Evolutionary conservation across 2,797 vertebrate genomes (phyloP).

Genomic region (Astyanax mexicanus): DNA sequence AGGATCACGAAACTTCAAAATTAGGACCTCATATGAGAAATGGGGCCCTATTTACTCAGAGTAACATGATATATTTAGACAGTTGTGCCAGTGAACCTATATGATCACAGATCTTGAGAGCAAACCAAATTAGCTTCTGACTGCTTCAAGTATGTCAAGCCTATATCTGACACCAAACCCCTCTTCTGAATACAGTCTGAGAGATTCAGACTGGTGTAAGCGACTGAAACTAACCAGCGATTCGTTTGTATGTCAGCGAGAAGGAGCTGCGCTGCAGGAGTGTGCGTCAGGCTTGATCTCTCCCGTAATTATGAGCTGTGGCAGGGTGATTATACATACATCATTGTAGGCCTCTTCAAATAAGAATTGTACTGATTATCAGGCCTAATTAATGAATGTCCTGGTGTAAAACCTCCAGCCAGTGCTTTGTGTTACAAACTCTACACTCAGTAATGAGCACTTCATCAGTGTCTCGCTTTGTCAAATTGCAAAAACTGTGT

Average conservation of each 20-base stretch:
- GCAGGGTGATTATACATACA: slow-evolving; percentile 44
- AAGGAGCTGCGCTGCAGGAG: slow-evolving; percentile 14
- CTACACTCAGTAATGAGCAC: slow-evolving; percentile 37
- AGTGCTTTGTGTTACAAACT: slow-evolving; percentile 30
- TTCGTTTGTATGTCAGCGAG: not conserved
- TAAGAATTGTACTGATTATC: slow-evolving; percentile 50
- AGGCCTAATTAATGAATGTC: slow-evolving; percentile 53
- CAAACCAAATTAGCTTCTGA: not conserved
- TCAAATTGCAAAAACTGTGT: slow-evolving; percentile 48
- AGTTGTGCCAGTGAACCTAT: slow-evolving; percentile 13
- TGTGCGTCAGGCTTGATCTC: slow-evolving; percentile 36
- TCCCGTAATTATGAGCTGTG: slow-evolving; percentile 34
- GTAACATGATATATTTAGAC: slow-evolving; percentile 23
- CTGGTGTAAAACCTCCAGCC: slow-evolving; percentile 44
- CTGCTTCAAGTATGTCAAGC: slow-evolving; percentile 7
- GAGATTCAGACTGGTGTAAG: not conserved
- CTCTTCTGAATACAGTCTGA: not conserved
- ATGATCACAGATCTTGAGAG: slow-evolving; percentile 9
- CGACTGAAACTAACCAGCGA: slow-evolving; percentile 9
- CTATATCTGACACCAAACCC: not conserved
- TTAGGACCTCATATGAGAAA: not conserved
- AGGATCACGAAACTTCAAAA: not conserved
- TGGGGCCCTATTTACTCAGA: not conserved
- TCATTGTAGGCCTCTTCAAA: slow-evolving; percentile 41
- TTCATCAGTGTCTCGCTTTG: slow-evolving; percentile 47